phyloP scores from a whole-genome alignment of 2,888 invertebrate genomes.

The Hydropsyche betteni region DNA sequence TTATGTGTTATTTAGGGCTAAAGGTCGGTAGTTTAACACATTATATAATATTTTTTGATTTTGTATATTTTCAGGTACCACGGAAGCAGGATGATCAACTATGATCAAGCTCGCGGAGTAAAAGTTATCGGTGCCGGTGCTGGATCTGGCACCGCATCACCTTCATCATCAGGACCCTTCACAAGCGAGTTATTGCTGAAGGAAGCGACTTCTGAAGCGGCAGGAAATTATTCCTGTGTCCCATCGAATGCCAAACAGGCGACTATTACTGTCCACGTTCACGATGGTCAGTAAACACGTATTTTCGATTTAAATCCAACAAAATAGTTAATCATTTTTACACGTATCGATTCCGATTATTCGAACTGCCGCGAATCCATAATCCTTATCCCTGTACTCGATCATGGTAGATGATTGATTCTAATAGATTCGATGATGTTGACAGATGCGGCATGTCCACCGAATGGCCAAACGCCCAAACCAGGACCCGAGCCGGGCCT shows the following conservation, averaged over 20 bases:
- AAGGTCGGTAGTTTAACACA: too few relatives aligned
- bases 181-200: conserved; percentile 67
- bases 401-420: not conserved
- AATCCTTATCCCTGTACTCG: too few relatives aligned
- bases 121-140: conserved; percentile 51
- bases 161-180: conserved; percentile 53
- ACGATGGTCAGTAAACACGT: conserved; percentile 58
- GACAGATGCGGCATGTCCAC: conserved; percentile 49
- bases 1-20: too few relatives aligned
- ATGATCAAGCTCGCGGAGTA: conserved; percentile 66
- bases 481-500: conserved; percentile 47
- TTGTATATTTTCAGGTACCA: conserved; percentile 63
- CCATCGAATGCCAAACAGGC: conserved; percentile 72
- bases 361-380: too few relatives aligned
- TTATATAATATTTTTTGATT: too few relatives aligned
- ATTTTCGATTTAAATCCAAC: not conserved
- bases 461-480: conserved; percentile 42
- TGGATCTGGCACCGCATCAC: conserved; percentile 32
- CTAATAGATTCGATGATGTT: conserved; percentile 2
- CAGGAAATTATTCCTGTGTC: conserved; percentile 73
- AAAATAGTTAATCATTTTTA: too few relatives aligned
- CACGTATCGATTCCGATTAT: too few relatives aligned
- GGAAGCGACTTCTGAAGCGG: conserved; percentile 64
- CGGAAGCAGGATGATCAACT: conserved; percentile 76
- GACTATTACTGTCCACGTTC: conserved; percentile 70